Base-by-base conservation (phyloP, 2,797 vertebrate genomes). In the Phrynocephalus vlangalii region DNA sequence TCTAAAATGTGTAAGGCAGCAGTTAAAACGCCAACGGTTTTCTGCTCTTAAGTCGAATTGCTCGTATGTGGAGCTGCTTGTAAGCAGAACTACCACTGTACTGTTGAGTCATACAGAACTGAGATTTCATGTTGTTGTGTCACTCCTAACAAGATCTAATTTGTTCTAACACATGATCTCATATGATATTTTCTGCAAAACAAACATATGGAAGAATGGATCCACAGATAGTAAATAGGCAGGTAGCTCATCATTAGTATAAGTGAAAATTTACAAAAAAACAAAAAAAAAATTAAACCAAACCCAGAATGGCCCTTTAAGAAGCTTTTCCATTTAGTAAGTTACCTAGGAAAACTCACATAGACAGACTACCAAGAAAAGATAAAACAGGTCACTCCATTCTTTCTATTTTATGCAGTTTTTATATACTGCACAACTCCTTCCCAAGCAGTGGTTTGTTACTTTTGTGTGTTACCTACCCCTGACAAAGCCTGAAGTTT, bases 401-500 rank as follows among this genome's bases (percentile, higher is more conserved):
- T 87, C 63, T 28, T 44, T 5, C 56, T 77, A 5, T 88, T 38
- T 82, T 86, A 60, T 76, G 28, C 52, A 7, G 20, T 15, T 11
- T 1, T 84, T 82, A 44, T 3, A 78, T 16, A 26, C 30, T 56
- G 60, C n/a, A 26, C 26, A 86, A 83, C 5, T 75, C 75, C 22
- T 63, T 73, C 56, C 71, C 8, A 33, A 89, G 3, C 2, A 4
- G 2, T 87, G 66, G 3, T 72, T 2, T 16, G 50, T 82, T 86
- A 86, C 66, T 82, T 91, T 85, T 76, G 0, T 79, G 22, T 56
- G 87, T 83, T 86, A 79, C 26, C 6, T 82, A 48, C 8, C 20
- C 11, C 72, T 63, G 30, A 60, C 6, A 48, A 85, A 87, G 70
- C 0, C 0, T 1, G 79, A 78, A 84, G 80, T n/a, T 68, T 77